phyloP scores from a whole-genome alignment of 2,113 vertebrate genomes.

The Merops nubicus region DNA sequence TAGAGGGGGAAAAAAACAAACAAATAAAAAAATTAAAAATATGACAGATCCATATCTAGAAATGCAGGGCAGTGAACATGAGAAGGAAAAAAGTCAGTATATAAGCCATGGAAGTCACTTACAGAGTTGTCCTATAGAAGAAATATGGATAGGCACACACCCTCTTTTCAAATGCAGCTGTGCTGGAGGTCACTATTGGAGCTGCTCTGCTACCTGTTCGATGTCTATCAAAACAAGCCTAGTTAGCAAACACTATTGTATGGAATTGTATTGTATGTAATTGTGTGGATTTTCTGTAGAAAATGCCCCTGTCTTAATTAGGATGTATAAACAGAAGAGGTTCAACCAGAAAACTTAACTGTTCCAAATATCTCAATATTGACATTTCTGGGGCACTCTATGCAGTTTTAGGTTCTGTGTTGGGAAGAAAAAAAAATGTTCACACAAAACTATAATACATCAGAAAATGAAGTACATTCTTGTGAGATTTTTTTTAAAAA shows the following conservation, averaged over 20 bases:
- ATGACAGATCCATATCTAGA: not conserved
- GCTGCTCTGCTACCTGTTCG: not conserved
- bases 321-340: not conserved
- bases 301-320: not conserved
- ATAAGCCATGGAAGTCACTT: not conserved
- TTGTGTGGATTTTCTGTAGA: not conserved
- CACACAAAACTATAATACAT: not conserved
- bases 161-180: not conserved
- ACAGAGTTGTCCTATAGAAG: not conserved
- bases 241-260: not conserved
- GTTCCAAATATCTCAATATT: not conserved
- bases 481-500: not conserved
- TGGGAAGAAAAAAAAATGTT: not conserved
- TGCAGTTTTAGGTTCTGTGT: not conserved
- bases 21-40: not conserved
- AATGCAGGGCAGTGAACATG: not conserved
- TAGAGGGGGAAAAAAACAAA: too few species aligned
- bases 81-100: not conserved
- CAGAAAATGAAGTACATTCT: not conserved
- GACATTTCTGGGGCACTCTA: not conserved
- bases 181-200: not conserved
- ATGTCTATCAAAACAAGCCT: not conserved
- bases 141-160: not conserved
- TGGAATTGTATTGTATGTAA: not conserved
- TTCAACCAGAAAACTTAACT: not conserved